Evolutionary conservation across 2,797 vertebrate species (phyloP), one percentile per base, ranked within the genome.

Genomic region (Hypotaenidia okinawae): DNA sequence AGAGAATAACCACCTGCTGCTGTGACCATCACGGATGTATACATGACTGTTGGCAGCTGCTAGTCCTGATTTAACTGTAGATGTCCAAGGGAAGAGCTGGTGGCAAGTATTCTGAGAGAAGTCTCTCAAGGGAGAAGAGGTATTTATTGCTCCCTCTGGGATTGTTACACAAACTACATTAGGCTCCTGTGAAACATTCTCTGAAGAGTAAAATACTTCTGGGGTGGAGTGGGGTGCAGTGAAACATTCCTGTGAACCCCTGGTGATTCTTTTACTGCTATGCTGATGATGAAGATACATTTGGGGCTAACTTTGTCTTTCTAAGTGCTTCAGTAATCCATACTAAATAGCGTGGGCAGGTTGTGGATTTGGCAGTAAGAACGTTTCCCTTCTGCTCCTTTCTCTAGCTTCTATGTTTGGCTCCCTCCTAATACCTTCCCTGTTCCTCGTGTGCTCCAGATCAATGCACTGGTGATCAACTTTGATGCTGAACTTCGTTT

Each of bases 401-500:
- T 74, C 57, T 93, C 47, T 74, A 61, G 49, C 16, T 57, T 63
- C 16, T 21, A 22, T 30, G 35, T 57, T 88, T 82, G 83, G 6
- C 35, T 88, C 41, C 51, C 37, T 83, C 13, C 25, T 83, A 32
- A 69, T 51, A 55, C 43, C 59, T 88, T 51, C 67, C 24, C 32
- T 47, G 23, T 39, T 27, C 21, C 52, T 51, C 35, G n/a, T 51
- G 21, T 18, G 16, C 68, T 93, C 41, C 92, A 99, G 99, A 98
- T 99, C 97, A 98, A 98, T 18, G 92, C 95, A 8, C 91, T 98
- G 1, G 95, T 98, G 84, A 85, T 95, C 59, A 96, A 76, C 49
- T 99, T 99, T 23, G 99, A 99, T 37, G 98, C 98, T 1, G 98
- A 99, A 70, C 98, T 99, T n/a, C 89, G 66, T 64, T 91, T 98